Percentiles rank a stretch among this genome's conserved stretches.
Conservation (phyloP, 2,888 invertebrate species). For the Orchestes rusci region DNA sequence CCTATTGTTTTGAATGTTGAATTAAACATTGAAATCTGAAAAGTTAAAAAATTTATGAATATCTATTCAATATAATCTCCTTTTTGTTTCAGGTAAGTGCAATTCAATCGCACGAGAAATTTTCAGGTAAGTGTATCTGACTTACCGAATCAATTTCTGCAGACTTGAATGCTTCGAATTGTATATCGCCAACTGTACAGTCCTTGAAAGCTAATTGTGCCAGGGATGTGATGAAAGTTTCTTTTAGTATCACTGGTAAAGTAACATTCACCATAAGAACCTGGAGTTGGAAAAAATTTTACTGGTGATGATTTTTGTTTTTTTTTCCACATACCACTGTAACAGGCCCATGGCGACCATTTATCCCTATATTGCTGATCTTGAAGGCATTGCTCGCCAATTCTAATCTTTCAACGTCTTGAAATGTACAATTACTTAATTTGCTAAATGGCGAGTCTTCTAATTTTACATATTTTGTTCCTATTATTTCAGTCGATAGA, state of each 20-base stretch:
- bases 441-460: slow-evolving; percentile 60
- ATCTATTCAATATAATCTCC: neutral
- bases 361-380: slow-evolving; percentile 51
- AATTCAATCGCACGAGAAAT: too few relatives aligned
- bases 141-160: slow-evolving; percentile 52
- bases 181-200: slow-evolving; percentile 51
- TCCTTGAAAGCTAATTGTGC: slow-evolving; percentile 53
- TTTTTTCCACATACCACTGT: slow-evolving; percentile 40
- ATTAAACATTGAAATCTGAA: slow-evolving; percentile 36
- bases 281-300: slow-evolving; percentile 43
- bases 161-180: slow-evolving; percentile 59
- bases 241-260: slow-evolving; percentile 52
- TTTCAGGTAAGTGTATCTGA: slow-evolving; percentile 1
- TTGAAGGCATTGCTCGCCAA: slow-evolving; percentile 57
- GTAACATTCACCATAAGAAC: slow-evolving; percentile 56
- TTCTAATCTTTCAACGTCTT: slow-evolving; percentile 50
- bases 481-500: slow-evolving; percentile 53
- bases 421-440: slow-evolving; percentile 54
- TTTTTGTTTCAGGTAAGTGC: slow-evolving; percentile 9
- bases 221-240: slow-evolving; percentile 58
- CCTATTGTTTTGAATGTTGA: slow-evolving; percentile 54
- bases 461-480: slow-evolving; percentile 53
- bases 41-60: neutral
- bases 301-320: too few relatives aligned
- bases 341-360: slow-evolving; percentile 59